Percentiles rank a stretch among this genome's conserved stretches.
Evolutionary conservation across 2,888 invertebrate genomes (phyloP).

Genomic region (Osmoderma eremita): DNA sequence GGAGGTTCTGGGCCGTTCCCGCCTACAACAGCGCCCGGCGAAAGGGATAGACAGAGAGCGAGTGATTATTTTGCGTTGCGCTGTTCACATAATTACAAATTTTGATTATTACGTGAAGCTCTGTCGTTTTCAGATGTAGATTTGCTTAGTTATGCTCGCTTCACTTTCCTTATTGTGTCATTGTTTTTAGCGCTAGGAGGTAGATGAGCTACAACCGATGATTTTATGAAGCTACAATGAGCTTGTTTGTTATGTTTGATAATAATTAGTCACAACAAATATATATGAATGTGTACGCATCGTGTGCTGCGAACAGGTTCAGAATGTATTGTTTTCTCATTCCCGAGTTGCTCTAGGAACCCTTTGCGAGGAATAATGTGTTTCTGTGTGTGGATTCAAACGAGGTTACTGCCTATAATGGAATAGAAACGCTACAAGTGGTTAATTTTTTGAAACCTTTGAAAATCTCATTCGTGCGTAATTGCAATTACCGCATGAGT

Average conservation of each 20-base stretch:
- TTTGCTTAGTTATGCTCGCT: neutral
- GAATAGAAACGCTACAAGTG: neutral
- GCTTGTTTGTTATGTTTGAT: conserved; percentile 11
- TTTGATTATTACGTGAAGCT: conserved; percentile 24
- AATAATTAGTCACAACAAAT: conserved; percentile 4
- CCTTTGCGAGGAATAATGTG: neutral
- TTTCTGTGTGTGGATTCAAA: neutral
- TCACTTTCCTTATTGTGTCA: conserved; percentile 11
- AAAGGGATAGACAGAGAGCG: neutral
- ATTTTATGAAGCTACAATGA: conserved; percentile 5
- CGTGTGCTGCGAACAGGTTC: too few species aligned
- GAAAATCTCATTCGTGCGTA: conserved; percentile 8
- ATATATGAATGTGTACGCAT: too few species aligned
- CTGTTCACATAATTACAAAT: conserved; percentile 19
- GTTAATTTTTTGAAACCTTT: conserved; percentile 15
- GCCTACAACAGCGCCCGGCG: neutral
- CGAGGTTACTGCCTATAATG: neutral
- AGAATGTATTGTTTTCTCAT: too few species aligned
- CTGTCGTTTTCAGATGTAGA: neutral
- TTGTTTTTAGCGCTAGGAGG: conserved; percentile 2
- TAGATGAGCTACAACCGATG: neutral
- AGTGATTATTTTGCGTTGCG: conserved; percentile 17
- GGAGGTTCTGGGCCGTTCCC: neutral
- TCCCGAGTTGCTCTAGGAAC: neutral
- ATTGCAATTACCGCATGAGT: neutral